Evolutionary conservation across 1,140 invertebrate species (phyloP).

Genomic region (Psix sp.): DNA sequence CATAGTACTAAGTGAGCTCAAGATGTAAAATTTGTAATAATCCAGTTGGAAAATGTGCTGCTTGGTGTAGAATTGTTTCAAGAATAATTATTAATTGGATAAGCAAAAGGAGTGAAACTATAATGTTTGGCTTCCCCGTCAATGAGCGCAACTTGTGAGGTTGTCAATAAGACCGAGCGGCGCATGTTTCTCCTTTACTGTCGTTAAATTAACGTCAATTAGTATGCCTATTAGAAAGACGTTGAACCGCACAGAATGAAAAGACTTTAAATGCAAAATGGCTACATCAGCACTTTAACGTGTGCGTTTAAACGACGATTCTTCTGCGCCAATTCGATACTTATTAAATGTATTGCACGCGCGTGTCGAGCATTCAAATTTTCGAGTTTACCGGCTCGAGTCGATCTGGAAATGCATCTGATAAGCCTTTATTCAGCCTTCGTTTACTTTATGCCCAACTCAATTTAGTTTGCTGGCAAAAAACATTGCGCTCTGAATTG

Average conservation of each 20-base stretch:
- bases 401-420: too few species aligned
- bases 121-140: constrained; percentile 32
- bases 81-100: constrained; percentile 48
- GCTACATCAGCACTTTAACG: constrained; percentile 20
- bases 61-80: constrained; percentile 57
- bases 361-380: constrained; percentile 15
- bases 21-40: too few species aligned
- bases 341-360: constrained; percentile 15
- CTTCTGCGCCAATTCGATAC: constrained; percentile 9
- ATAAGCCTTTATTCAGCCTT: too few species aligned
- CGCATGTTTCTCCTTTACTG: constrained; percentile 58
- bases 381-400: too few species aligned
- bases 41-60: too few species aligned
- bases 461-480: too few species aligned
- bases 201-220: constrained; percentile 74
- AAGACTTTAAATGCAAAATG: constrained; percentile 55
- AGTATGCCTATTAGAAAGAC: constrained; percentile 71
- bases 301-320: constrained; percentile 41
- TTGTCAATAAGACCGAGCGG: constrained; percentile 66
- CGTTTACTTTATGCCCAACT: too few species aligned
- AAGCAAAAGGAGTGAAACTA: neutral
- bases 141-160: constrained; percentile 49
- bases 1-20: too few species aligned
- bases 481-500: too few species aligned
- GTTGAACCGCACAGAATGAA: constrained; percentile 66